Conservation (phyloP, 2,797 vertebrate genomes). For the Oreonectes daqikongensis region DNA sequence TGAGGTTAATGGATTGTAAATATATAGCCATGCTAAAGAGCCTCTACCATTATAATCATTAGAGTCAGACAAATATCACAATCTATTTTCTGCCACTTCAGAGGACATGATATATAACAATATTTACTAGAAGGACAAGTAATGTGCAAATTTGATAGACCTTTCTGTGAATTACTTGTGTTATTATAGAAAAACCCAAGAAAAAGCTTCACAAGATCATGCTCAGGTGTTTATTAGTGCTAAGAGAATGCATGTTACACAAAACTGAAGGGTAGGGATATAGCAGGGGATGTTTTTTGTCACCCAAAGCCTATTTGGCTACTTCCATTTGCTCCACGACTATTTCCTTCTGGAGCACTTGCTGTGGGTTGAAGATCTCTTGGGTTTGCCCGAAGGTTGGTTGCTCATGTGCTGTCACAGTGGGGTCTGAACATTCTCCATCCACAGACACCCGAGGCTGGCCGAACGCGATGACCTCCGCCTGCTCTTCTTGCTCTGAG, state of each 20-base stretch:
- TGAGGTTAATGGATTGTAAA: slow-evolving; percentile 14
- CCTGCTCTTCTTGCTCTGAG: slow-evolving; percentile 53
- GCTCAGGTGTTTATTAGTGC: slow-evolving; percentile 54
- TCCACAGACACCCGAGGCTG: slow-evolving; percentile 47
- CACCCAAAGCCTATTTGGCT: slow-evolving; percentile 50
- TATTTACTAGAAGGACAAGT: no score
- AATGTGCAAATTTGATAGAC: neutral
- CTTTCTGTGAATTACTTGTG: neutral
- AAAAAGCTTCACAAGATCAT: slow-evolving; percentile 11
- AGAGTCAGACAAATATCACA: slow-evolving; percentile 6
- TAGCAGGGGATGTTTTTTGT: slow-evolving; percentile 1
- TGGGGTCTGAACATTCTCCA: slow-evolving; percentile 48
- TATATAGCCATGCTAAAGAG: neutral
- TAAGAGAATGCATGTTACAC: slow-evolving; percentile 46
- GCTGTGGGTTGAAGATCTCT: slow-evolving; percentile 57
- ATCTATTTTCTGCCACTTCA: neutral
- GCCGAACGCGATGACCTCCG: slow-evolving; percentile 47
- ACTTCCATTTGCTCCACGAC: slow-evolving; percentile 55
- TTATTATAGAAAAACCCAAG: slow-evolving; percentile 4
- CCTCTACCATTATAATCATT: neutral
- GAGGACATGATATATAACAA: neutral
- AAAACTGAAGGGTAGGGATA: slow-evolving; percentile 20
- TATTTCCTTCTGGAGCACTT: slow-evolving; percentile 48
- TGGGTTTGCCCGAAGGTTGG: slow-evolving; percentile 39
- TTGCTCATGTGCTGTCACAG: slow-evolving; percentile 50